These are phyloP conservation scores for Cyprinella venusta DNA, from an alignment of 2,797 vertebrate species.

Conservation along the genomic window DNA sequence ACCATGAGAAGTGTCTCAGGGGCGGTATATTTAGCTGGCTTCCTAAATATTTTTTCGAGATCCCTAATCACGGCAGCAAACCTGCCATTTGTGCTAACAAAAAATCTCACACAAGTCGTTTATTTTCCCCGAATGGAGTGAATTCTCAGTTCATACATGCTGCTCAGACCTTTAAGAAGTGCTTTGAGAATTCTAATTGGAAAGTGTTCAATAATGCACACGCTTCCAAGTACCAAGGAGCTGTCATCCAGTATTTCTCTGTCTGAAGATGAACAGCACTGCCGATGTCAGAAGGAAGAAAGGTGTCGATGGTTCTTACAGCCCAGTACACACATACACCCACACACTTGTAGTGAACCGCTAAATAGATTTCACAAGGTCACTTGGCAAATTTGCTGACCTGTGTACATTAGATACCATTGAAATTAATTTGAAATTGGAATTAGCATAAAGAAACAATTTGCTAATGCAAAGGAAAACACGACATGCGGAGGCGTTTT, in stretches of 20 bases:
- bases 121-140: conserved; percentile 65
- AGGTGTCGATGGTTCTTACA: not conserved
- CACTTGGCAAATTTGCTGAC: conserved; percentile 5
- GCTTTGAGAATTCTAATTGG: conserved; percentile 70
- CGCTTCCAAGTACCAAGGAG: conserved; percentile 35
- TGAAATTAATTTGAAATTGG: not conserved
- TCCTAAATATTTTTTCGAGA: conserved; percentile 82
- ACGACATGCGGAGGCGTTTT: not conserved
- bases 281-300: conserved; percentile 15
- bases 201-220: conserved; percentile 73
- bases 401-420: not conserved
- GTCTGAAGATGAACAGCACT: conserved; percentile 16
- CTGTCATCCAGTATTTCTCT: conserved; percentile 25
- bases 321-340: conserved; percentile 1
- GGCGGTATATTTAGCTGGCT: conserved; percentile 78
- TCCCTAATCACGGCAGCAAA: conserved; percentile 75
- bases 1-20: conserved; percentile 80
- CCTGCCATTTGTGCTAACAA: conserved; percentile 70
- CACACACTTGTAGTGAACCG: not conserved
- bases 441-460: not conserved
- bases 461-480: not conserved
- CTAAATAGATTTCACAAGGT: conserved; percentile 35
- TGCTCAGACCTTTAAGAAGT: conserved; percentile 30
- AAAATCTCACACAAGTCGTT: conserved; percentile 70
- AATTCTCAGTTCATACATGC: conserved; percentile 55